Evolutionary conservation across 1,140 invertebrate genomes (phyloP).

Genomic region (Metaphire vulgaris): DNA sequence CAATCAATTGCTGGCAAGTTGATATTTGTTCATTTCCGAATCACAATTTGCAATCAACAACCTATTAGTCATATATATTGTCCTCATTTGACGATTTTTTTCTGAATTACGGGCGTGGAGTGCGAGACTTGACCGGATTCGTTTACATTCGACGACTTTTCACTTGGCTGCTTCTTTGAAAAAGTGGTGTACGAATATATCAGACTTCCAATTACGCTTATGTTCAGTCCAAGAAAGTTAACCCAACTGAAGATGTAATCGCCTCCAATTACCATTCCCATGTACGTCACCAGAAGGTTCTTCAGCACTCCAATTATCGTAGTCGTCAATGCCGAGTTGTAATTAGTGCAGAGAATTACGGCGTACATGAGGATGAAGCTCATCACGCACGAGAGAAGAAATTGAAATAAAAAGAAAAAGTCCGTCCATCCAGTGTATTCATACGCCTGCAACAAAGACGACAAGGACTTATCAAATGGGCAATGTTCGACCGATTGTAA

Average conservation of each 20-base stretch:
- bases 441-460: constrained; percentile 53
- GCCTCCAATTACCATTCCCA: constrained; percentile 91
- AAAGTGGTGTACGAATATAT: constrained; percentile 17
- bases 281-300: constrained; percentile 59
- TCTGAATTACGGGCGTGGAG: not conserved
- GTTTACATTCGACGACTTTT: not conserved
- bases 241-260: constrained; percentile 89
- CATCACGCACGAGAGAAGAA: constrained; percentile 87
- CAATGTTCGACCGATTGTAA: too few species aligned
- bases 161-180: not conserved
- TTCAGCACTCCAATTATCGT: constrained; percentile 82
- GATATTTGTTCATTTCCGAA: too few species aligned
- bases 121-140: not conserved
- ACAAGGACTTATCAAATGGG: too few species aligned
- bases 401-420: constrained; percentile 71
- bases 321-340: constrained; percentile 95
- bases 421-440: constrained; percentile 69
- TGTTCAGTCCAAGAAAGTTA: constrained; percentile 90
- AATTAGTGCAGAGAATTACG: constrained; percentile 86
- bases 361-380: constrained; percentile 93
- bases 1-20: too few species aligned
- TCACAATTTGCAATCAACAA: too few species aligned
- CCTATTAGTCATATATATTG: too few species aligned
- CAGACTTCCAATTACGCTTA: constrained; percentile 54
- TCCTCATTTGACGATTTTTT: too few species aligned